phyloP scores from a whole-genome alignment of 2,888 invertebrate species.

The Tridacna crocea region DNA sequence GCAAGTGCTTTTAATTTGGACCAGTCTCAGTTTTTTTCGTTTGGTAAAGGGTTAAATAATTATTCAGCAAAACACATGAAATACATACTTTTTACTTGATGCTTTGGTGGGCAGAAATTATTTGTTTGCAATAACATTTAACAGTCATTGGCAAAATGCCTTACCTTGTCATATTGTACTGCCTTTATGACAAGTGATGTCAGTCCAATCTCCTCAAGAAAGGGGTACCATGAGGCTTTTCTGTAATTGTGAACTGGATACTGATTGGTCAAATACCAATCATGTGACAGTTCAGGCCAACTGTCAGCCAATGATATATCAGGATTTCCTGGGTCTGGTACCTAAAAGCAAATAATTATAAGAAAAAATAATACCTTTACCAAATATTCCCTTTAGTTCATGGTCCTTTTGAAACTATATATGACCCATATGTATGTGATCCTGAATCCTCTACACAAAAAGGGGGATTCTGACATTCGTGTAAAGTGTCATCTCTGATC shows the following conservation, averaged over 20 bases:
- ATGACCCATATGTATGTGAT: too few species aligned
- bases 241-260: slow-evolving; percentile 30
- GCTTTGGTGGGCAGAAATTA: too few species aligned
- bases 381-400: too few species aligned
- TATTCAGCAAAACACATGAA: too few species aligned
- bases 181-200: slow-evolving; percentile 8
- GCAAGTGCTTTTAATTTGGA: too few species aligned
- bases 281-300: slow-evolving; percentile 33
- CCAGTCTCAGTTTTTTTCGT: too few species aligned
- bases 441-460: too few species aligned
- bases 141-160: not conserved
- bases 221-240: slow-evolving; percentile 17
- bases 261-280: slow-evolving; percentile 39
- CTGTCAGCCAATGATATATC: slow-evolving; percentile 48
- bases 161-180: slow-evolving; percentile 11
- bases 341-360: slow-evolving; percentile 9
- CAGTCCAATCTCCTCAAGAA: slow-evolving; percentile 26
- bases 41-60: not conserved
- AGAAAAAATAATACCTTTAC: not conserved
- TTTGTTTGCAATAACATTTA: too few species aligned
- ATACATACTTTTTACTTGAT: too few species aligned
- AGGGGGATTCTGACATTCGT: too few species aligned
- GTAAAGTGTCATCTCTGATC: too few species aligned
- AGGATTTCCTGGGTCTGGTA: slow-evolving; percentile 44
- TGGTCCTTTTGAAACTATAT: too few species aligned